phyloP scores from a whole-genome alignment of 2,888 invertebrate species.

The Mythimna ferrago region DNA sequence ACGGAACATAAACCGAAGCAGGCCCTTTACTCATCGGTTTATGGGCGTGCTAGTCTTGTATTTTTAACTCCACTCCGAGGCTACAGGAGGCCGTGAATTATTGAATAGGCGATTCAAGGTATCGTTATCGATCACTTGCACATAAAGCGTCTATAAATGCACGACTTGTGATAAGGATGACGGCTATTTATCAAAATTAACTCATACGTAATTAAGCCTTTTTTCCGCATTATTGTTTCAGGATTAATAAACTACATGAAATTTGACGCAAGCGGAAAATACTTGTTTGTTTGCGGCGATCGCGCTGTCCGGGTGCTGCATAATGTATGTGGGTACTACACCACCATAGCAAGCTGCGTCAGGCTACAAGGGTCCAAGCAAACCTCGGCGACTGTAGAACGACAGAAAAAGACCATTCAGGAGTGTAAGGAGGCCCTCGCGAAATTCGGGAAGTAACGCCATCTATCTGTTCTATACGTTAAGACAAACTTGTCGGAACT shows the following conservation, averaged over 20 bases:
- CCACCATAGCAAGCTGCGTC: constrained; percentile 82
- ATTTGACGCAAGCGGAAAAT: constrained; percentile 95
- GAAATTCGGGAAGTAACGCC: constrained; percentile 80
- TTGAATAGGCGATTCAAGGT: constrained; percentile 64
- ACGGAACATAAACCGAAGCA: constrained; percentile 21
- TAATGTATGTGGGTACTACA: constrained; percentile 91
- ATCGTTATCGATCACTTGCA: constrained; percentile 63
- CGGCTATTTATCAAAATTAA: constrained; percentile 45
- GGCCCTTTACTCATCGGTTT: constrained; percentile 27
- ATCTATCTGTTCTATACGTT: constrained; percentile 33
- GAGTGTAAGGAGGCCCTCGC: constrained; percentile 89
- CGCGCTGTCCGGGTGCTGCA: constrained; percentile 94
- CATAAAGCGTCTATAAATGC: constrained; percentile 51
- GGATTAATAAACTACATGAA: constrained; percentile 92
- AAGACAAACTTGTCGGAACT: constrained; percentile 53
- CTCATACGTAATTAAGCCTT: constrained; percentile 22
- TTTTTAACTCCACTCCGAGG: constrained; percentile 63
- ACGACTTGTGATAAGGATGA: constrained; percentile 49
- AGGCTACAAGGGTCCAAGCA: constrained; percentile 89
- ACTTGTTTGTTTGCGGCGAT: constrained; percentile 94
- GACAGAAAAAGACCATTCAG: constrained; percentile 93
- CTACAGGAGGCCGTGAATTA: constrained; percentile 64
- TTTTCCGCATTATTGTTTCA: constrained; percentile 79
- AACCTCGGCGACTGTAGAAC: constrained; percentile 94
- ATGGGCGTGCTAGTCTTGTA: constrained; percentile 50